Base-by-base conservation (phyloP, 2,797 vertebrate genomes). In the Tiaroga cobitis region DNA sequence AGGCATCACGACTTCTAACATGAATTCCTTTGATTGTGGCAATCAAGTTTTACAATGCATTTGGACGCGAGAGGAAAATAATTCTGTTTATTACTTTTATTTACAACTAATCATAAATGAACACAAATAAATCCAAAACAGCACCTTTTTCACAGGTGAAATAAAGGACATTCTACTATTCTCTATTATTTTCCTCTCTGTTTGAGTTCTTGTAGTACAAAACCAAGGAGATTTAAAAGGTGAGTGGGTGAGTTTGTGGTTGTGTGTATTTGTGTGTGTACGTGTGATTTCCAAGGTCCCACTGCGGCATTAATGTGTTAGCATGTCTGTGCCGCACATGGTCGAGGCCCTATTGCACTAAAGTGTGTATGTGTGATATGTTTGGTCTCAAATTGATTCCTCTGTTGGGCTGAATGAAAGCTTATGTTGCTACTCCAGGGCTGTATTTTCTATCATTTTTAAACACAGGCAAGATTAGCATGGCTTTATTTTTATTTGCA, bases 381-480 rank as follows among this genome's bases (percentile, higher is more conserved):
- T 65, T 84, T 21, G 26, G 65, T 61, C 41, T 69, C 74, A 72
- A 85, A 72, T 49, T 79, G 67, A 85, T 85, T 81, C 72, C 61
- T 80, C 82, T 81, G 8, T 73, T 81, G 54, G 83, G 70, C 67
- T 87, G 81, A 86, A 88, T 80, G 70, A 86, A 88, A 84, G 79
- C 81, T 77, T 86, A 79, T 41, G 68, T 83, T 81, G 56, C 72
- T 5, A 61, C 65, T 88, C 67, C 63, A 32, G 59, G 73, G 87
- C 67, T 54, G 61, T 26, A 39, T 65, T 74, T 87, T 75, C 79
- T 80, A 84, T 88, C 87, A 86, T 86, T 84, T 82, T 90, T 86
- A 84, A 87, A 87, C 83, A 78, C 87, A 80, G 73, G 51, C 1
- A 61, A 87, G 82, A 90, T 88, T 87, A 90, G 63, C 81, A 86